Percentiles rank a stretch among this genome's conserved stretches.
Conservation (phyloP, 2,797 vertebrate genomes). For the Adelosebastes latens region DNA sequence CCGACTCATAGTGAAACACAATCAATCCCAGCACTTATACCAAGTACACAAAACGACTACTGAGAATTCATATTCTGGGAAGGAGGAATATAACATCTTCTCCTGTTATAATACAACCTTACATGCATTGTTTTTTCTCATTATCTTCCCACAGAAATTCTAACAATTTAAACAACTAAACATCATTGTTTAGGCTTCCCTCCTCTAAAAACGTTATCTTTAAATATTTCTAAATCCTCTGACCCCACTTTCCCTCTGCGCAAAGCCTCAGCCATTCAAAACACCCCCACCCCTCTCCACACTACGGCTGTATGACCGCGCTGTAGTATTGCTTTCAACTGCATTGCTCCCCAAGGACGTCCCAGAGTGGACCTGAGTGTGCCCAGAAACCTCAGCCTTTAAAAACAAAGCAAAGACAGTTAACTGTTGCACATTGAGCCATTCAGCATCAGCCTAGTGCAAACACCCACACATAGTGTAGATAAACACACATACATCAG, state of each 20-base stretch:
- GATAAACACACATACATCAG: conserved; percentile 25
- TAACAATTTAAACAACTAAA: conserved; percentile 46
- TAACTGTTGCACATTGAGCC: conserved; percentile 63
- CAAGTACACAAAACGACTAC: conserved; percentile 27
- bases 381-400: conserved; percentile 77
- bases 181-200: conserved; percentile 45
- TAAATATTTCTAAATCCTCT: conserved; percentile 64
- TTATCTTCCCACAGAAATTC: conserved; percentile 50
- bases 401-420: conserved; percentile 72
- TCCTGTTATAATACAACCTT: conserved; percentile 49
- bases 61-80: conserved; percentile 42
- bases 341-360: conserved; percentile 74
- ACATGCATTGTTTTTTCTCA: conserved; percentile 21
- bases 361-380: conserved; percentile 69
- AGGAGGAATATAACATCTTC: conserved; percentile 52
- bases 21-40: conserved; percentile 42
- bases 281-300: conserved; percentile 49
- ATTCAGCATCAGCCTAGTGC: conserved; percentile 30
- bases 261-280: conserved; percentile 65
- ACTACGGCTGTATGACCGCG: conserved; percentile 46
- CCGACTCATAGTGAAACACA: conserved; percentile 63
- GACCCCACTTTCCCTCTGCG: conserved; percentile 56
- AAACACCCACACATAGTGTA: conserved; percentile 34
- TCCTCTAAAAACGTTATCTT: conserved; percentile 60
- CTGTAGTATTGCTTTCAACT: conserved; percentile 74